phyloP scores from a whole-genome alignment of 2,888 invertebrate species.

The Caenorhabditis macrosperma region DNA sequence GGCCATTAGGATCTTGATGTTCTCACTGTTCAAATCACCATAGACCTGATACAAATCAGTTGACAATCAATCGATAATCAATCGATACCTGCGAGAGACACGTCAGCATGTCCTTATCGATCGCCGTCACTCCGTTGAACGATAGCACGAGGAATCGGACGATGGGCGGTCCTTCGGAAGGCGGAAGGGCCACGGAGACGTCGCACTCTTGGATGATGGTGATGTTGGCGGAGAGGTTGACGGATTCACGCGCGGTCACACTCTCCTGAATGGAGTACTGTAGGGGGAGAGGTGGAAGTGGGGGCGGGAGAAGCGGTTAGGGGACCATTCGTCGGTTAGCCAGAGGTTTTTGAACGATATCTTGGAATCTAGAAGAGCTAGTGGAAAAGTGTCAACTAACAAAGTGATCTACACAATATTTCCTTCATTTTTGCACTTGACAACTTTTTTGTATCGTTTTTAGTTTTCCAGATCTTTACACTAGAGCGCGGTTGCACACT shows the following conservation, averaged over 20 bases:
- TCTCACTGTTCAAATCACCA: constrained; percentile 67
- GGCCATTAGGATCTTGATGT: constrained; percentile 65
- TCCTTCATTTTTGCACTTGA: too few species aligned
- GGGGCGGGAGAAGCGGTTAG: not conserved
- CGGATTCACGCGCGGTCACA: constrained; percentile 52
- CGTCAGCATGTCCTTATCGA: constrained; percentile 62
- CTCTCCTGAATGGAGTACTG: constrained; percentile 60
- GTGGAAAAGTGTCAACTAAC: not conserved
- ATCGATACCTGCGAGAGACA: constrained; percentile 63
- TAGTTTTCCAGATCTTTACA: too few species aligned
- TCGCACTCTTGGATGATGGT: constrained; percentile 67
- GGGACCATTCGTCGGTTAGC: constrained; percentile 34
- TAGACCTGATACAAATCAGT: constrained; percentile 52
- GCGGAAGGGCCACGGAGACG: constrained; percentile 35
- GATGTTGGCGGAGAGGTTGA: constrained; percentile 63
- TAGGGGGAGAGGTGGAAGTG: not conserved
- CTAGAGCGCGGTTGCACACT: too few species aligned
- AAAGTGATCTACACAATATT: too few species aligned
- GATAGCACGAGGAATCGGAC: constrained; percentile 65
- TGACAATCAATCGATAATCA: too few species aligned
- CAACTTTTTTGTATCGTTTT: too few species aligned
- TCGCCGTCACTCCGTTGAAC: constrained; percentile 56
- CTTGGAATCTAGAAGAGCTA: too few species aligned
- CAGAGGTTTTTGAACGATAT: not conserved
- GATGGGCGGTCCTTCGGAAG: constrained; percentile 42